A percentile compares a stretch with the other conserved stretches of the same genome.
These are phyloP conservation scores for Gila robusta DNA, from an alignment of 2,797 vertebrate genomes.

Conservation along the genomic window DNA sequence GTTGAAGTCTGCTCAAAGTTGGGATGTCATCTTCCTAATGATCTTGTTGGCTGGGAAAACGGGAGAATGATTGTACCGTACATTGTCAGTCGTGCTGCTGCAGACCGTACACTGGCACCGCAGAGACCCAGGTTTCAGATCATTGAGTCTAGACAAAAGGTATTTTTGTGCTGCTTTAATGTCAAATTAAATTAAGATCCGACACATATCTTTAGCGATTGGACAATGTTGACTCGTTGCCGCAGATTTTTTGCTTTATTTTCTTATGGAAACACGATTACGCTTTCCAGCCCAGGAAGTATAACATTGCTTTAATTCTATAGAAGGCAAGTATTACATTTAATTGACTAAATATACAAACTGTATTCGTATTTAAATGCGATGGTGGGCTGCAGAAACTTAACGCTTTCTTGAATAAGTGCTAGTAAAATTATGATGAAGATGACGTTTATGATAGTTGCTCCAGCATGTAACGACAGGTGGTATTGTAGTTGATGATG, in stretches of 20 bases:
- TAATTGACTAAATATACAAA: conserved; percentile 21
- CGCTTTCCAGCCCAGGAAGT: conserved; percentile 51
- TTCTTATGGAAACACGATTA: background rate
- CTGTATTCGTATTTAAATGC: conserved; percentile 66
- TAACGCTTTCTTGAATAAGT: conserved; percentile 60
- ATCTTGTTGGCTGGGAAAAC: conserved; percentile 74
- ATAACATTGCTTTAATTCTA: conserved; percentile 27
- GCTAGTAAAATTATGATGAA: conserved; percentile 55
- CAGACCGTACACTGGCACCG: conserved; percentile 76
- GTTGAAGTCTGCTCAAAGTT: conserved; percentile 85
- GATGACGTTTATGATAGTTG: conserved; percentile 59
- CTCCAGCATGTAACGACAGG: conserved; percentile 61
- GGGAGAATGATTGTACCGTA: conserved; percentile 68
- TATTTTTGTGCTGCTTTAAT: conserved; percentile 65
- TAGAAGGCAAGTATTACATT: conserved; percentile 15
- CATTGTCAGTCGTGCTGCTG: conserved; percentile 68
- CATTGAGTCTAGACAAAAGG: conserved; percentile 85
- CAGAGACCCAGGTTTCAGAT: conserved; percentile 81
- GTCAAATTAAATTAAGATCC: conserved; percentile 42
- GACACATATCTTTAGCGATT: background rate
- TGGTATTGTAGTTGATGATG: conserved; percentile 59
- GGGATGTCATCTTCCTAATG: conserved; percentile 80
- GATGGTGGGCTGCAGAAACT: conserved; percentile 61
- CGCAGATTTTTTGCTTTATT: background rate
- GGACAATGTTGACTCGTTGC: background rate